A percentile compares a stretch with the other conserved stretches of the same genome.
These are phyloP conservation scores for Zaprionus lineosus DNA, from an alignment of 2,888 invertebrate species.

Conservation along the genomic window DNA sequence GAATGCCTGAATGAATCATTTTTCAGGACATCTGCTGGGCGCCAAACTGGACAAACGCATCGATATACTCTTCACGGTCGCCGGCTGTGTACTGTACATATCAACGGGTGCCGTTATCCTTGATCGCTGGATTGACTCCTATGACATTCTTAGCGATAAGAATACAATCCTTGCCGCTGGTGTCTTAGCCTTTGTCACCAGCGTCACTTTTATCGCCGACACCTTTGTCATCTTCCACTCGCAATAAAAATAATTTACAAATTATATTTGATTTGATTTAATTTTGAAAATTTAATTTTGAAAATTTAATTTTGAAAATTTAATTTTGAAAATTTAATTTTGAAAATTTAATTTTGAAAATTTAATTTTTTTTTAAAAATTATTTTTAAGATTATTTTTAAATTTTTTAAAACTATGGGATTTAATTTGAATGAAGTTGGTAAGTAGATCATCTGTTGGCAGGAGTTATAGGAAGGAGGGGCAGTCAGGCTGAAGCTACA, in stretches of 20 bases:
- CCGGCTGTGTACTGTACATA: conserved; percentile 68
- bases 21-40: conserved; percentile 69
- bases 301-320: too few species aligned
- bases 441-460: too few species aligned
- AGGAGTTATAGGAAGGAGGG: too few species aligned
- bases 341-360: too few species aligned
- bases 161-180: conserved; percentile 64
- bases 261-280: too few species aligned
- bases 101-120: conserved; percentile 71
- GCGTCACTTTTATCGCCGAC: conserved; percentile 70
- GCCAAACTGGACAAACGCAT: conserved; percentile 72
- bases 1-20: conserved; percentile 12
- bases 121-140: conserved; percentile 64
- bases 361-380: too few species aligned
- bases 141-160: conserved; percentile 49
- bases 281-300: too few species aligned
- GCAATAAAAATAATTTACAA: conserved; percentile 24
- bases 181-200: conserved; percentile 65
- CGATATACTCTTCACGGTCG: conserved; percentile 69
- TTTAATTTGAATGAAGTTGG: too few species aligned
- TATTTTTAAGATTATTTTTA: too few species aligned
- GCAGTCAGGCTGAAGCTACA: too few species aligned
- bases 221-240: conserved; percentile 67
- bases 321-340: too few species aligned
- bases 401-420: too few species aligned